Base-by-base conservation (phyloP, 2,888 invertebrate species). In the Machimus atricapillus region DNA sequence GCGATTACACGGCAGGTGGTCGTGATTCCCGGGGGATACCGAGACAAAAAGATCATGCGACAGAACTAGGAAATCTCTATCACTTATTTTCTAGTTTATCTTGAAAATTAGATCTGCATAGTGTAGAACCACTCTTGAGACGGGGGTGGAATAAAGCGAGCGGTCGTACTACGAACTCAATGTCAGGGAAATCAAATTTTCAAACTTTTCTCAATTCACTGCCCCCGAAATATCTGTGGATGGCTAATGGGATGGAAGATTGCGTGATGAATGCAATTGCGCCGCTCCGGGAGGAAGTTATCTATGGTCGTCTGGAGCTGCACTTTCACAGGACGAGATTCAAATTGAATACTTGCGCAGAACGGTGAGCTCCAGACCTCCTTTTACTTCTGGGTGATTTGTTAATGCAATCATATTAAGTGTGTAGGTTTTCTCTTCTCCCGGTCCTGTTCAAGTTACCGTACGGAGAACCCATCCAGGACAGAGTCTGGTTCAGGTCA, bases 151-250 rank as follows among this genome's bases (percentile, higher is more conserved):
- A 43, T 19, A 40, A 2, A 27, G 27, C 23, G 16, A 23, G 43
- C 9, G 14, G n/a, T 27, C n/a, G 56, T 12, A 7, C 7, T 56
- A 1, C 6, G 23, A 27, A 82, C 23, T 74, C 74, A 27, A 85
- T 85, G 85, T 73, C 85, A 86, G 78, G 46, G 16, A 79, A 86
- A 86, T 86, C 66, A 86, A 86, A 86, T 86, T 86, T 79, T 66
- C 43, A 52, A 86, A 86, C 43, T 78, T 86, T 86, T 86, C 77
- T 79, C 86, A 79, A 78, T 86, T 86, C 78, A 79, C 27, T 40
- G 56, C 79, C 58, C 37, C 43, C 43, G 43, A 66, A 86, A 58
- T 27, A n/a, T 66, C 86, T 86, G 56, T 40, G 66, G 66, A 43
- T 27, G 78, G 66, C 78, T 86, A 79, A 78, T 86, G 86, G 86